Evolutionary conservation across 2,113 vertebrate genomes (phyloP).

Genomic region (Uria lomvia): DNA sequence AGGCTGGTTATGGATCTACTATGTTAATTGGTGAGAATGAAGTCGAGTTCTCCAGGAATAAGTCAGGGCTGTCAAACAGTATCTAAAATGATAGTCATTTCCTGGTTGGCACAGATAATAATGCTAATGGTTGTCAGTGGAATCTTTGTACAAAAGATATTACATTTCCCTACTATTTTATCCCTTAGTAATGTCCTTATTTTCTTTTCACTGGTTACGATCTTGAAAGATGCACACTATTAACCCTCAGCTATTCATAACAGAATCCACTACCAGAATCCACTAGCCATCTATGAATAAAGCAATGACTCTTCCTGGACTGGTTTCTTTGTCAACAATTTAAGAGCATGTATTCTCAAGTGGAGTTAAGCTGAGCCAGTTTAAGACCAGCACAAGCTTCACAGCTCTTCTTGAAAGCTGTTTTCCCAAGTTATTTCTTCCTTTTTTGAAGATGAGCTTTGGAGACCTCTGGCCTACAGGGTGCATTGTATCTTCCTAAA

Average conservation of each 20-base stretch:
- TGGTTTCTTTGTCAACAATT: background rate
- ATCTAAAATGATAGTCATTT: conserved; percentile 52
- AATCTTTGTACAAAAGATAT: conserved; percentile 22
- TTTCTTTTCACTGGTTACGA: background rate
- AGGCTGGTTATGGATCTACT: conserved; percentile 42
- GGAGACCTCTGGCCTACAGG: background rate
- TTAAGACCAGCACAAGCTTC: background rate
- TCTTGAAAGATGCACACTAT: background rate
- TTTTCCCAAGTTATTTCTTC: background rate
- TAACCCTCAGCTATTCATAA: background rate
- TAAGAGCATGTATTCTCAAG: background rate
- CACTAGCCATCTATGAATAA: background rate
- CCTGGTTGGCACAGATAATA: conserved; percentile 49
- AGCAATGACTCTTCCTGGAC: background rate
- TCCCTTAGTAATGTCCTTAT: conserved; percentile 8
- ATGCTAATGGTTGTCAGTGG: conserved; percentile 23
- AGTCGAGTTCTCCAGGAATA: conserved; percentile 22
- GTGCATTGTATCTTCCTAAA: background rate
- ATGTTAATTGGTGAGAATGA: conserved; percentile 52
- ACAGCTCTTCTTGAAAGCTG: background rate
- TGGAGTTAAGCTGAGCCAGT: background rate
- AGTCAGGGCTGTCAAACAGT: conserved; percentile 53
- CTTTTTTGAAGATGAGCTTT: background rate
- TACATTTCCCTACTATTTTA: conserved; percentile 27
- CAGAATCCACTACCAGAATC: background rate